Conservation (phyloP, 1,140 invertebrate genomes). For the Diachasmimorpha longicaudata region DNA sequence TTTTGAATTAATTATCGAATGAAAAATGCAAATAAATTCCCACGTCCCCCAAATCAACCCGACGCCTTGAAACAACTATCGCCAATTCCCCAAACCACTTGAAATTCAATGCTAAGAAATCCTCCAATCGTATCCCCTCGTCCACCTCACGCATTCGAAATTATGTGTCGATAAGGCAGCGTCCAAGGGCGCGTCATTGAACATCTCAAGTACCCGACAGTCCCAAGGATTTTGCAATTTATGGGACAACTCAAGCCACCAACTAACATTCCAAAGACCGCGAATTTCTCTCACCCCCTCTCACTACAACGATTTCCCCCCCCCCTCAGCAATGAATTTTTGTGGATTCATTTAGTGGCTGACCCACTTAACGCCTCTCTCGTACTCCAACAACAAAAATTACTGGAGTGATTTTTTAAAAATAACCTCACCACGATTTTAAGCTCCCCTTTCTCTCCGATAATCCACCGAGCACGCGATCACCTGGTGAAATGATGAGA, state of each 20-base stretch:
- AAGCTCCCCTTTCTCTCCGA: not conserved
- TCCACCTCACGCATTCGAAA: not conserved
- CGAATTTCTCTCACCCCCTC: not conserved
- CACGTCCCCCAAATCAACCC: not conserved
- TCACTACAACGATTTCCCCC: not conserved
- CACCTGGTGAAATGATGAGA: not conserved
- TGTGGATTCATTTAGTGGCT: slow-evolving; percentile 10
- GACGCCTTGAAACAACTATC: not conserved
- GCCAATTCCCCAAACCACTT: not conserved
- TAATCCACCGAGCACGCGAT: not conserved
- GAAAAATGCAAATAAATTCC: too few species aligned
- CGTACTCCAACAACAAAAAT: not conserved
- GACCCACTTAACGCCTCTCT: slow-evolving; percentile 18
- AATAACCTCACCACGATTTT: not conserved
- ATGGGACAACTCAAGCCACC: not conserved
- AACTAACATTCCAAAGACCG: not conserved
- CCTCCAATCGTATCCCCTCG: not conserved
- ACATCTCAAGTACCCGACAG: not conserved
- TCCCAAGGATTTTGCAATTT: not conserved
- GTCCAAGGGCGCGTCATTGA: not conserved
- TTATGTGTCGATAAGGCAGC: not conserved
- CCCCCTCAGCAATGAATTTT: not conserved
- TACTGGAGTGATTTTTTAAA: slow-evolving; percentile 24
- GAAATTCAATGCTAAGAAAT: not conserved
- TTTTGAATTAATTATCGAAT: not conserved